phyloP scores from a whole-genome alignment of 2,797 vertebrate species.

The Sebastes jordani region DNA sequence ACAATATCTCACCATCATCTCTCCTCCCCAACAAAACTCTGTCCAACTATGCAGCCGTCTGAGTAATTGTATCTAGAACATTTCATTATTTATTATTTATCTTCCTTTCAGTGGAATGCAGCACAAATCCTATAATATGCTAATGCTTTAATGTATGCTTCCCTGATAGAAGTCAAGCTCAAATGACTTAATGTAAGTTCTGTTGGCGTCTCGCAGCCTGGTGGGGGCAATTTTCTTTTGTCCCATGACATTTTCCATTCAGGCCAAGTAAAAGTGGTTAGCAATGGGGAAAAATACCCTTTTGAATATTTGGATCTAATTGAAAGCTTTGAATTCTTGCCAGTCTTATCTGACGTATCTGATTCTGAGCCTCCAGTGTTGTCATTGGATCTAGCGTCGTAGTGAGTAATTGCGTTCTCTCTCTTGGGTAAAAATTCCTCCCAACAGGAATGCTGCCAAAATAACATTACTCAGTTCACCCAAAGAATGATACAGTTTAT shows the following conservation, averaged over 20 bases:
- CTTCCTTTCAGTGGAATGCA: not conserved
- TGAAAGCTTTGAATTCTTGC: not conserved
- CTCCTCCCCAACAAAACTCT: not conserved
- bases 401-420: not conserved
- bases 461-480: slow-evolving; percentile 4
- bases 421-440: slow-evolving; percentile 5
- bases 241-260: not conserved
- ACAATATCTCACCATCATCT: slow-evolving; percentile 2
- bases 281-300: not conserved
- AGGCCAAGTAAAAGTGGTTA: not conserved
- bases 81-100: not conserved
- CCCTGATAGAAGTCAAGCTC: not conserved
- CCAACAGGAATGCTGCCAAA: slow-evolving; percentile 9
- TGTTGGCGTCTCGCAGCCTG: not conserved
- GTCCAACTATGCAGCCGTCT: not conserved
- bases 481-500: not conserved
- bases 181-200: too few relatives aligned
- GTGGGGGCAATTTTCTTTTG: not conserved
- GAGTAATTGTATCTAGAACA: not conserved
- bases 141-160: not conserved
- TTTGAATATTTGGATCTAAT: not conserved
- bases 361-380: not conserved
- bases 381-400: not conserved
- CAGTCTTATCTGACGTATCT: not conserved
- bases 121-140: too few relatives aligned